Conservation (phyloP, 1,140 invertebrate genomes). For the Bilobella aurantiaca region DNA sequence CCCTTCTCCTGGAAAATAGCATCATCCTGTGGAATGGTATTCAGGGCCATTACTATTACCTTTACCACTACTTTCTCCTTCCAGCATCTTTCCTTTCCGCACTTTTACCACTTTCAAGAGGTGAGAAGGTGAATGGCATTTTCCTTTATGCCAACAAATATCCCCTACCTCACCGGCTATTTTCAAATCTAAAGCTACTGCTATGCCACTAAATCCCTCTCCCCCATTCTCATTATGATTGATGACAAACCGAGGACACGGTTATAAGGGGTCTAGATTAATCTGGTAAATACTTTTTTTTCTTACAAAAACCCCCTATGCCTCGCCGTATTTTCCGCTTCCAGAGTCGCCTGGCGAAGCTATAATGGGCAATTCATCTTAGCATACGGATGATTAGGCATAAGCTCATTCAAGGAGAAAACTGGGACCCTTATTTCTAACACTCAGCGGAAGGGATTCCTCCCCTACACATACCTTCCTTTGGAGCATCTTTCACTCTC, state of each 20-base stretch:
- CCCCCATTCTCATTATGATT: background rate
- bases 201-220: background rate
- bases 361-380: too few relatives aligned
- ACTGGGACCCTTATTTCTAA: too few relatives aligned
- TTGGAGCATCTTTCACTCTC: background rate
- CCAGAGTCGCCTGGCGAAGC: too few relatives aligned
- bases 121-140: conserved; percentile 1
- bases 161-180: background rate
- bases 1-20: background rate
- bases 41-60: too few relatives aligned
- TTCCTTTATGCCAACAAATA: background rate
- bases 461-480: background rate
- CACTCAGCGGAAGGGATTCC: too few relatives aligned
- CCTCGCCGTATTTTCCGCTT: too few relatives aligned
- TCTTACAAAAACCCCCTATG: too few relatives aligned
- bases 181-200: background rate
- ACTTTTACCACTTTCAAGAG: background rate
- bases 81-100: background rate
- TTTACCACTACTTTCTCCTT: background rate
- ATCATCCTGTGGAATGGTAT: background rate
- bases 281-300: background rate
- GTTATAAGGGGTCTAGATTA: background rate
- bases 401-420: background rate
- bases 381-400: background rate
- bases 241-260: background rate